phyloP scores from a whole-genome alignment of 2,888 invertebrate species.

The Melipona beecheii region DNA sequence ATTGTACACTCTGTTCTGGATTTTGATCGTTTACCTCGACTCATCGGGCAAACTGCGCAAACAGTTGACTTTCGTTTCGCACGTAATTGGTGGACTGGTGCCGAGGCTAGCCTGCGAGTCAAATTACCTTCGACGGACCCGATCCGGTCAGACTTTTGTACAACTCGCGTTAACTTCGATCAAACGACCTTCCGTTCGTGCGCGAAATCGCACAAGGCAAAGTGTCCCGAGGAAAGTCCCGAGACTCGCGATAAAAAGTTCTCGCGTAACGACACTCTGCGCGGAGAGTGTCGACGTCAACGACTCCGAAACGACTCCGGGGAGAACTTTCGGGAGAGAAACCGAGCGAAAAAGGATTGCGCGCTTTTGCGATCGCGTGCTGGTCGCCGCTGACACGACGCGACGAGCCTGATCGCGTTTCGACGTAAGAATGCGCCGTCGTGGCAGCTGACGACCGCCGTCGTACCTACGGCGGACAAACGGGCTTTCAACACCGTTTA shows the following conservation, averaged over 20 bases:
- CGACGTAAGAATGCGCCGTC: conserved; percentile 44
- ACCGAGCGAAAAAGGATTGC: neutral
- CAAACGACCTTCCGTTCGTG: neutral
- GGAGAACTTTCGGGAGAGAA: neutral
- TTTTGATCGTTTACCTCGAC: no score
- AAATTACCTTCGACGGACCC: neutral
- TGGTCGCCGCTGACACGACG: neutral
- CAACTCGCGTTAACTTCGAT: neutral
- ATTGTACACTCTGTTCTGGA: no score
- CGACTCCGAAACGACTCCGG: neutral
- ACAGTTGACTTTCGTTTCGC: no score
- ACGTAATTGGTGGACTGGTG: no score
- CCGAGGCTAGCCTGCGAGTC: no score
- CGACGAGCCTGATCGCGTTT: conserved; percentile 2
- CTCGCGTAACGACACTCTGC: conserved; percentile 5
- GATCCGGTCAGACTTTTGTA: neutral
- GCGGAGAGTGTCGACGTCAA: neutral
- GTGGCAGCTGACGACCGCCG: conserved; percentile 38
- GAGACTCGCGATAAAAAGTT: conserved; percentile 37
- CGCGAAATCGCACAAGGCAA: neutral
- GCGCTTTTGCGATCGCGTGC: conserved; percentile 5
- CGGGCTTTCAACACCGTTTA: conserved; percentile 45
- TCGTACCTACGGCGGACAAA: conserved; percentile 29
- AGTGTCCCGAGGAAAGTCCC: conserved; percentile 1
- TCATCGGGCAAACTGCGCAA: no score